Evolutionary conservation across 2,113 vertebrate species (phyloP).

Genomic region (Lynx canadensis): DNA sequence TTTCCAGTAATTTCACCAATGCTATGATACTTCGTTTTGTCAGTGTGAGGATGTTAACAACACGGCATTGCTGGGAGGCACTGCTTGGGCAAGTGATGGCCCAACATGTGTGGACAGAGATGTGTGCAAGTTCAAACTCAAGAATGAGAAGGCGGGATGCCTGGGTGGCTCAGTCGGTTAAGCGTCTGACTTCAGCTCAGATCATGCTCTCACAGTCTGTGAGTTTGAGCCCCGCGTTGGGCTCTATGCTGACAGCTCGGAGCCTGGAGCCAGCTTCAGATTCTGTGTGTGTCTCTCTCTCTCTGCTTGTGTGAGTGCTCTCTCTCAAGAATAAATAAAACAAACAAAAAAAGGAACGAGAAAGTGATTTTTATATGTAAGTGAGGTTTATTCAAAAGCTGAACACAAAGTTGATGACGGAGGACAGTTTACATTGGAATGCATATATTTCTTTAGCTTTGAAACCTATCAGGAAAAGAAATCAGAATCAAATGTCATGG

Average conservation of each 20-base stretch:
- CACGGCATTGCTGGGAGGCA: neutral
- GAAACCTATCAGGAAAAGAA: neutral
- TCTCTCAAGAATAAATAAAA: too few species aligned
- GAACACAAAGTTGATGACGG: neutral
- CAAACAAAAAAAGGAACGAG: neutral
- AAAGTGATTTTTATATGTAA: neutral
- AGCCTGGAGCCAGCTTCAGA: too few species aligned
- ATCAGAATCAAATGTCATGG: neutral
- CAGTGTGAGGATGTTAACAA: neutral
- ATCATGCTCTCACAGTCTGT: too few species aligned
- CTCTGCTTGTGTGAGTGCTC: too few species aligned
- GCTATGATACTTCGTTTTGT: neutral
- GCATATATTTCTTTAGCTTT: neutral
- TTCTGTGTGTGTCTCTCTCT: too few species aligned
- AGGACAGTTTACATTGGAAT: neutral
- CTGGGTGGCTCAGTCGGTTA: too few species aligned
- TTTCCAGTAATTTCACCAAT: neutral
- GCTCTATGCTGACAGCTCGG: too few species aligned
- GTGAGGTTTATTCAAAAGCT: neutral
- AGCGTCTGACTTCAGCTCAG: too few species aligned
- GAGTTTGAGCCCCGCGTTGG: too few species aligned
- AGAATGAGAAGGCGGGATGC: neutral
- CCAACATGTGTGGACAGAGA: neutral
- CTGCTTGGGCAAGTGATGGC: rapidly evolving
- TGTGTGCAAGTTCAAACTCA: neutral